Conservation (phyloP, 2,113 vertebrate species). For the Cyprinodon brontotheroides region DNA sequence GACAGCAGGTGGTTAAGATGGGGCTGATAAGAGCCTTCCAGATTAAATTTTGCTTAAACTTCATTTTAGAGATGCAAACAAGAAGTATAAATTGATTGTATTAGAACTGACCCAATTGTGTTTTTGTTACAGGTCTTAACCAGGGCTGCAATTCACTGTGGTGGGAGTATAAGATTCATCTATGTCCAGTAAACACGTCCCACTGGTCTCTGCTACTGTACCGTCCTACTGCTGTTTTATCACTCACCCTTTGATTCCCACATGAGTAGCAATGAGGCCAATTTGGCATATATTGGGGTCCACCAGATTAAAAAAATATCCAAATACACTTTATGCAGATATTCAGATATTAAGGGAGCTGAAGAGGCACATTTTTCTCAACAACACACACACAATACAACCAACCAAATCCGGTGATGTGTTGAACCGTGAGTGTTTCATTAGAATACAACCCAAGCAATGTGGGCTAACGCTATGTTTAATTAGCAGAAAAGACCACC, state of each 20-base stretch:
- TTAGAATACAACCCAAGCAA: slow-evolving; percentile 28
- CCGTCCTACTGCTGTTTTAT: slow-evolving; percentile 43
- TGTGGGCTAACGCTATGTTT: slow-evolving; percentile 25
- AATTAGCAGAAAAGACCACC: slow-evolving; percentile 15
- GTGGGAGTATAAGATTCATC: not conserved
- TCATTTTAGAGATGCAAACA: no score
- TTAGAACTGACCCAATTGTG: no score
- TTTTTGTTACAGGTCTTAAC: not conserved
- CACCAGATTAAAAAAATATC: slow-evolving; percentile 42
- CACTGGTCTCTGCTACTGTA: slow-evolving; percentile 25
- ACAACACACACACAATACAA: slow-evolving; percentile 20
- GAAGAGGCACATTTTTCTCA: slow-evolving; percentile 9
- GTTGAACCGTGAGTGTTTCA: slow-evolving; percentile 1
- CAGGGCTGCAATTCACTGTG: not conserved
- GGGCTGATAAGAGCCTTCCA: no score
- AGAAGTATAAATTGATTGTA: no score
- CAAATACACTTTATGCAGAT: slow-evolving; percentile 33
- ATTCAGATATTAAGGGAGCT: slow-evolving; percentile 36
- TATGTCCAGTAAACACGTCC: not conserved
- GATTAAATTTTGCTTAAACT: no score
- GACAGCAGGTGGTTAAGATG: no score
- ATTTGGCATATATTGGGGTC: slow-evolving; percentile 40
- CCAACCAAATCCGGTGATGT: slow-evolving; percentile 35
- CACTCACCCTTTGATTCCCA: slow-evolving; percentile 51
- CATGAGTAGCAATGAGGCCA: slow-evolving; percentile 50